Percentiles rank a stretch among this genome's conserved stretches.
phyloP scores from a whole-genome alignment of 2,888 invertebrate genomes.

The Stenolophus ochropezus region DNA sequence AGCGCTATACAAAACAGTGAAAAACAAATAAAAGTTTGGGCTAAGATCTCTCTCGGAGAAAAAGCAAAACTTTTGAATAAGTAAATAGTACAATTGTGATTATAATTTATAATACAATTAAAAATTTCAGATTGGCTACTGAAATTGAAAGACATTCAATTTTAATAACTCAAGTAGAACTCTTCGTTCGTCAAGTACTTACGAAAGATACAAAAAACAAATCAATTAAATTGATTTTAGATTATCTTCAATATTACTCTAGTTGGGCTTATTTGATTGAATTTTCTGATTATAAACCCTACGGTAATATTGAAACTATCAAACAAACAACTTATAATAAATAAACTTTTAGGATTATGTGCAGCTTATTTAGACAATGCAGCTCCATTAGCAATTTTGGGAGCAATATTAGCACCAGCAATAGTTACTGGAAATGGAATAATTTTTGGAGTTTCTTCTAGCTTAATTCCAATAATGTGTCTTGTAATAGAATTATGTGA shows the following conservation, averaged over 20 bases:
- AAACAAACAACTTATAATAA: neutral
- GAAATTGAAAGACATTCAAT: conserved; percentile 74
- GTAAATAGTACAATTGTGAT: conserved; percentile 61
- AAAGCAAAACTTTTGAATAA: conserved; percentile 67
- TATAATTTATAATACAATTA: neutral
- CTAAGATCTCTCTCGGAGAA: conserved; percentile 62
- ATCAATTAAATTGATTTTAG: conserved; percentile 71
- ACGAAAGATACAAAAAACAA: conserved; percentile 72
- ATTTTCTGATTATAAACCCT: conserved; percentile 71
- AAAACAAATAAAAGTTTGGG: conserved; percentile 62
- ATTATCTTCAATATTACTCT: conserved; percentile 75
- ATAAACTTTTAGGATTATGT: conserved; percentile 69
- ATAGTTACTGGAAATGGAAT: conserved; percentile 74
- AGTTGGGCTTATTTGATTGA: conserved; percentile 72
- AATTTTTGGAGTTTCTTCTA: conserved; percentile 72
- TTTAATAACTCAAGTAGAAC: conserved; percentile 73
- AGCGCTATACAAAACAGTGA: conserved; percentile 63
- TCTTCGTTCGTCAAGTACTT: conserved; percentile 72
- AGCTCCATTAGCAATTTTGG: conserved; percentile 73
- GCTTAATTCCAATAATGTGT: conserved; percentile 71
- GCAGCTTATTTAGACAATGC: conserved; percentile 71
- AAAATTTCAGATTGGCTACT: conserved; percentile 71
- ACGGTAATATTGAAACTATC: conserved; percentile 67
- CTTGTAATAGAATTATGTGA: conserved; percentile 73
- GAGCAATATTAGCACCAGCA: conserved; percentile 73